Base-by-base conservation (phyloP, 2,113 vertebrate species). In the Drymodes brunneopygia region DNA sequence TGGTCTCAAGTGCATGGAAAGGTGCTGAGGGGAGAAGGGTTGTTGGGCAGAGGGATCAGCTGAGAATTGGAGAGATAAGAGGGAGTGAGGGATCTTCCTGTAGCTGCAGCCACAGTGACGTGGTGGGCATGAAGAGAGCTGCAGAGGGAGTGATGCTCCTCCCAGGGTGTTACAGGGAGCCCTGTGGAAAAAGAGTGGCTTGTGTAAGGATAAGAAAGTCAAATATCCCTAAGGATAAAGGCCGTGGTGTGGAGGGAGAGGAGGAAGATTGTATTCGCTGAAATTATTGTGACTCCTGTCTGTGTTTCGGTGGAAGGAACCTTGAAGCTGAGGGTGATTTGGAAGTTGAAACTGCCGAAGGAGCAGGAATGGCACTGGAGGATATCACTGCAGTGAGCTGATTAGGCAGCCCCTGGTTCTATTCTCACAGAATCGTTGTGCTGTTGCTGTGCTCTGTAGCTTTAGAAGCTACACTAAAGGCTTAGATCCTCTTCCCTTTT, bases 151-250 rank as follows among this genome's bases (percentile, higher is more conserved):
- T 2, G 36, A 15, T 5, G 1, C 12, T 53, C 3, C 5, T 54
- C 6, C 31, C 2, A 0, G 27, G 50, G 51, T 44, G 21, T 40
- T 53, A 1, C 0, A 9, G 44, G 77, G 33, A 47, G 50, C n/a
- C 4, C 25, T 31, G 12, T 42, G 38, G 82, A 18, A 90, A 90
- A n/a, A 31, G 45, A 54, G 60, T 8, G 57, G 13, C 35, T 60
- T 3, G 7, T 31, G 6, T 38, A 28, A 53, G 54, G 64, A 4
- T 66, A 11, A 42, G 64, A 31, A 84, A 58, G 51, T 54, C 13
- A 6, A 19, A 2, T 20, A 58, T 66, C 44, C 16, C 35, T 42
- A 4, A 54, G 56, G 48, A 23, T 51, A 35, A 56, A 58, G 35
- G 5, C 12, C 0, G 0, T 54, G 50, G 11, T 42, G 2, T 33